Conservation (phyloP, 2,113 vertebrate genomes). For the Oryzias melastigma region DNA sequence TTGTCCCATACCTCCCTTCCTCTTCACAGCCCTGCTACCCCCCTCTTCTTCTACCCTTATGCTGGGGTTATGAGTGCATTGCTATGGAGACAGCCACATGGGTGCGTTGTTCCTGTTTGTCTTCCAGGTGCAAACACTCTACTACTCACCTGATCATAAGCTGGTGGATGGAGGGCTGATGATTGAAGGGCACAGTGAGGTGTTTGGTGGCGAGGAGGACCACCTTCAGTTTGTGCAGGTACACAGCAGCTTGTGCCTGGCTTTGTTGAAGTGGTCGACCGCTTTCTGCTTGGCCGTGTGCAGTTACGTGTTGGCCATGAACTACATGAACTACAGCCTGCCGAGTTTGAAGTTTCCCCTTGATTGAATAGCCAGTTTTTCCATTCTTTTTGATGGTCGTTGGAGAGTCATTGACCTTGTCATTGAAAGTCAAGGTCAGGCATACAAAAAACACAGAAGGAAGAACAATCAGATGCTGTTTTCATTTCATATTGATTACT, state of each 20-base stretch:
- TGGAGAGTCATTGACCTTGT: background rate
- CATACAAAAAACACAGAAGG: background rate
- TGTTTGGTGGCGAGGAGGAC: slow-evolving; percentile 98
- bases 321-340: slow-evolving; percentile 21
- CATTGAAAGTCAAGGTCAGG: background rate
- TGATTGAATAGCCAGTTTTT: background rate
- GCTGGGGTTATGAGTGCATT: slow-evolving; percentile 72
- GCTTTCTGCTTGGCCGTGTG: slow-evolving; percentile 36
- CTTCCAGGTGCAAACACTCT: slow-evolving; percentile 99
- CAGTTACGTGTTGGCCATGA: slow-evolving; percentile 13
- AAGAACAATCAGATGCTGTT: no score
- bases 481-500: no score
- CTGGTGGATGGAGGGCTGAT: slow-evolving; percentile 95
- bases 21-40: slow-evolving; percentile 75
- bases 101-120: slow-evolving; percentile 95
- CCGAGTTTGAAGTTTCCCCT: slow-evolving; percentile 12
- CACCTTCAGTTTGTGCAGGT: slow-evolving; percentile 99
- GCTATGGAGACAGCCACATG: slow-evolving; percentile 94
- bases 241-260: slow-evolving; percentile 76
- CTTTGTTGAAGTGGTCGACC: slow-evolving; percentile 17
- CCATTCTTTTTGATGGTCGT: background rate
- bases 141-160: slow-evolving; percentile 99
- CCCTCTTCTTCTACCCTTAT: slow-evolving; percentile 1
- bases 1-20: slow-evolving; percentile 36
- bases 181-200: slow-evolving; percentile 97